A percentile compares a stretch with the other conserved stretches of the same genome.
These are phyloP conservation scores for Tarsius wallacei DNA, from an alignment of 2,797 vertebrate genomes.

Conservation along the genomic window DNA sequence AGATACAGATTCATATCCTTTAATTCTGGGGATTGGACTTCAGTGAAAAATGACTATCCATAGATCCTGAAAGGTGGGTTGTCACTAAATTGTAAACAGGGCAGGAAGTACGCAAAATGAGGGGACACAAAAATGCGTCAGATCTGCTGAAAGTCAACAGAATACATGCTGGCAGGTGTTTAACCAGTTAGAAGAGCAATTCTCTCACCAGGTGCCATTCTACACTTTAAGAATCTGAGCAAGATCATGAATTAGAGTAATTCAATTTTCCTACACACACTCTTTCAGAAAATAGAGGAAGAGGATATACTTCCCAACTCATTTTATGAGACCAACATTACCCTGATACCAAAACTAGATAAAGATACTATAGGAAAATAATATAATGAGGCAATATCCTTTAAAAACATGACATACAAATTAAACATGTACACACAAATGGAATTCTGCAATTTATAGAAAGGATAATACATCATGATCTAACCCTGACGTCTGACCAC, in stretches of 20 bases:
- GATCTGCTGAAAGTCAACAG: not conserved
- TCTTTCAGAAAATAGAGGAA: not conserved
- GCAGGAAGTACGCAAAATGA: not conserved
- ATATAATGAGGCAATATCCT: not conserved
- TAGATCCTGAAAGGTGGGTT: not conserved
- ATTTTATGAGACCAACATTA: no score
- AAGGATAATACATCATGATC: not conserved
- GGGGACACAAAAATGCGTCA: not conserved
- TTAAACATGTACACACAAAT: not conserved
- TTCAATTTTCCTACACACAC: not conserved
- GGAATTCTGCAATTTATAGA: constrained; percentile 19
- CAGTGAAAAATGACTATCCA: not conserved
- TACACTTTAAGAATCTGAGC: not conserved
- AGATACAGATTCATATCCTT: not conserved
- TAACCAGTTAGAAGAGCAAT: not conserved
- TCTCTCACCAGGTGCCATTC: not conserved
- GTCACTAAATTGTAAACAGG: not conserved
- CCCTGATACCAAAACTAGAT: no score
- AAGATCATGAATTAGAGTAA: constrained; percentile 57
- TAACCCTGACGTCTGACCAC: no score
- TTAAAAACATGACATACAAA: constrained; percentile 25
- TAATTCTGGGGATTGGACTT: not conserved
- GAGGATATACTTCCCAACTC: no score
- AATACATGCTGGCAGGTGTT: not conserved
- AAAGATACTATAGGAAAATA: not conserved